phyloP scores from a whole-genome alignment of 1,140 invertebrate genomes.

The Drosophila simulans region DNA sequence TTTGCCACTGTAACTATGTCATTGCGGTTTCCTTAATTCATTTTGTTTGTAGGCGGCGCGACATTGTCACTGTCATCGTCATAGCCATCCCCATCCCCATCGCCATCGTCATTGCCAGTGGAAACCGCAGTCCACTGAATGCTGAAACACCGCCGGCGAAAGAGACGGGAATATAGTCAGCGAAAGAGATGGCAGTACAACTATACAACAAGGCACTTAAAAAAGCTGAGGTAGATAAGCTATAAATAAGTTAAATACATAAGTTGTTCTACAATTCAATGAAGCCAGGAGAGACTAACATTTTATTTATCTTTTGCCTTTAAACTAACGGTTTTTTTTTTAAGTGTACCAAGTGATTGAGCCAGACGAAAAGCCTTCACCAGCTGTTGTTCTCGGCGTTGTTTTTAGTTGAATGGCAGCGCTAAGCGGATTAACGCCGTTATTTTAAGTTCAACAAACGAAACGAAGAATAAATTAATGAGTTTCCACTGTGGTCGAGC shows the following conservation, averaged over 20 bases:
- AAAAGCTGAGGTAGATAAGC: not conserved
- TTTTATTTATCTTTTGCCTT: too few relatives aligned
- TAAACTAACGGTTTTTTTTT: not conserved
- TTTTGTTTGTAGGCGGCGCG: slow-evolving; percentile 75
- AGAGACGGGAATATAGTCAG: slow-evolving; percentile 1
- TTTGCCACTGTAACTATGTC: slow-evolving; percentile 77
- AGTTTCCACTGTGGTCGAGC: slow-evolving; percentile 78
- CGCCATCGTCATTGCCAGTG: slow-evolving; percentile 37
- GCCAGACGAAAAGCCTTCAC: slow-evolving; percentile 24
- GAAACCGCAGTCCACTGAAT: slow-evolving; percentile 60
- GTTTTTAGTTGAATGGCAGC: slow-evolving; percentile 74
- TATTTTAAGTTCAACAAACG: slow-evolving; percentile 83
- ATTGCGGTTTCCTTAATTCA: slow-evolving; percentile 82
- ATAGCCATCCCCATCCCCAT: slow-evolving; percentile 45
- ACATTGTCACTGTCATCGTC: slow-evolving; percentile 61
- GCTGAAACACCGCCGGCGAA: slow-evolving; percentile 12
- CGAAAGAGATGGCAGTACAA: slow-evolving; percentile 4
- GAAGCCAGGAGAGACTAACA: too few relatives aligned
- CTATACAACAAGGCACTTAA: slow-evolving; percentile 1
- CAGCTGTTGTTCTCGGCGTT: slow-evolving; percentile 52
- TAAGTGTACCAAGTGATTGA: slow-evolving; percentile 9
- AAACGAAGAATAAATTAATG: slow-evolving; percentile 82
- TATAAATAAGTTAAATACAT: not conserved
- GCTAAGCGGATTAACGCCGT: slow-evolving; percentile 82
- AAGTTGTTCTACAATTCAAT: too few relatives aligned